Percentiles rank a stretch among this genome's conserved stretches.
Evolutionary conservation across 2,888 invertebrate genomes (phyloP).

Genomic region (Tuta absoluta): DNA sequence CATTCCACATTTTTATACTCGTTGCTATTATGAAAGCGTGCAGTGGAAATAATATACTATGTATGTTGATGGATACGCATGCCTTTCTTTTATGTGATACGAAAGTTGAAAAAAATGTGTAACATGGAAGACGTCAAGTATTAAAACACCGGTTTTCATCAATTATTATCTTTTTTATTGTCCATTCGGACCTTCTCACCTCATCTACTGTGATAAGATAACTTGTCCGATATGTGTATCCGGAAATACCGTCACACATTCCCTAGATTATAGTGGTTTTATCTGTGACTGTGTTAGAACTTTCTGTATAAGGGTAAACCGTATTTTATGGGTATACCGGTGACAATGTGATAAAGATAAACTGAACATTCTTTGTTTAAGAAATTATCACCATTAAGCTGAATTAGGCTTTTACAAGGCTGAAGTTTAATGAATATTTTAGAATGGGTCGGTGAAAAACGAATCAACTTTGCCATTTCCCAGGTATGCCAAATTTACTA

Average conservation of each 20-base stretch:
- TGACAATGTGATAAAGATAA: too few relatives aligned
- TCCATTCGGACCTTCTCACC: conserved; percentile 13
- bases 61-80: not conserved
- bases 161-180: conserved; percentile 15
- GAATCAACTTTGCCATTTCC: too few relatives aligned
- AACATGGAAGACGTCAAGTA: conserved; percentile 14
- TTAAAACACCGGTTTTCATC: conserved; percentile 10
- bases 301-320: not conserved
- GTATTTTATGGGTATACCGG: not conserved
- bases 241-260: conserved; percentile 13
- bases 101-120: conserved; percentile 15
- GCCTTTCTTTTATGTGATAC: not conserved
- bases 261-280: conserved; percentile 2
- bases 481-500: too few relatives aligned
- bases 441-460: too few relatives aligned
- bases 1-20: not conserved
- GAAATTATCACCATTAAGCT: too few relatives aligned
- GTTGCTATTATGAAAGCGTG: not conserved
- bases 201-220: conserved; percentile 13
- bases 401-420: too few relatives aligned
- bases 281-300: not conserved
- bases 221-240: not conserved
- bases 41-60: not conserved
- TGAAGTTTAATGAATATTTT: too few relatives aligned
- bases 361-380: too few relatives aligned